phyloP scores from a whole-genome alignment of 2,797 vertebrate species.

The Phataginus tetradactyla region DNA sequence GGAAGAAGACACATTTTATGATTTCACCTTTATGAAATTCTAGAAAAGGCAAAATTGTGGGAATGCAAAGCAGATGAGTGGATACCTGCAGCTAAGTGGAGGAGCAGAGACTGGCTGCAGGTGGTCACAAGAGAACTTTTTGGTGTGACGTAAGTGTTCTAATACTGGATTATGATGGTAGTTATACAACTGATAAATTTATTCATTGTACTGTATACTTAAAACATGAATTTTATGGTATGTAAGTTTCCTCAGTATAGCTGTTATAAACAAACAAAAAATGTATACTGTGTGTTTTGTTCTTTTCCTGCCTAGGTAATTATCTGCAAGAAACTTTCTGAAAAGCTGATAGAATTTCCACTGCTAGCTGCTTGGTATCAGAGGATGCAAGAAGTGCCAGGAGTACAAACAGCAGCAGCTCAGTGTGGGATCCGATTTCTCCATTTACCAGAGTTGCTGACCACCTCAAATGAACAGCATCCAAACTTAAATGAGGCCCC shows the following conservation, averaged over 20 bases:
- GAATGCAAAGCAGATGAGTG: not conserved
- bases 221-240: not conserved
- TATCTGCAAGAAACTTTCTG: constrained; percentile 83
- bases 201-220: not conserved
- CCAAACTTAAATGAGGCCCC: constrained; percentile 38
- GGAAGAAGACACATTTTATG: not conserved
- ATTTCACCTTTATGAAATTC: not conserved
- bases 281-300: not conserved
- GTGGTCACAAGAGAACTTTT: not conserved
- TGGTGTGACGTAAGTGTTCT: not conserved
- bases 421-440: constrained; percentile 91
- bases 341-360: constrained; percentile 87
- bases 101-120: not conserved
- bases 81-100: not conserved
- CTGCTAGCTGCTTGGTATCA: constrained; percentile 93
- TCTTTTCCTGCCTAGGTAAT: constrained; percentile 85
- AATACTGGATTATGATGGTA: not conserved
- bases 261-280: constrained; percentile 4
- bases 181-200: not conserved
- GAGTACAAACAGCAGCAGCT: constrained; percentile 89
- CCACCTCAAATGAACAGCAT: not conserved
- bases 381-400: constrained; percentile 92
- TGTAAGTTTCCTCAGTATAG: not conserved
- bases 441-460: constrained; percentile 72
- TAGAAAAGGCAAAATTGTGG: not conserved